Evolutionary conservation across 2,797 vertebrate genomes (phyloP).

Genomic region (Phoxinus dragarum): DNA sequence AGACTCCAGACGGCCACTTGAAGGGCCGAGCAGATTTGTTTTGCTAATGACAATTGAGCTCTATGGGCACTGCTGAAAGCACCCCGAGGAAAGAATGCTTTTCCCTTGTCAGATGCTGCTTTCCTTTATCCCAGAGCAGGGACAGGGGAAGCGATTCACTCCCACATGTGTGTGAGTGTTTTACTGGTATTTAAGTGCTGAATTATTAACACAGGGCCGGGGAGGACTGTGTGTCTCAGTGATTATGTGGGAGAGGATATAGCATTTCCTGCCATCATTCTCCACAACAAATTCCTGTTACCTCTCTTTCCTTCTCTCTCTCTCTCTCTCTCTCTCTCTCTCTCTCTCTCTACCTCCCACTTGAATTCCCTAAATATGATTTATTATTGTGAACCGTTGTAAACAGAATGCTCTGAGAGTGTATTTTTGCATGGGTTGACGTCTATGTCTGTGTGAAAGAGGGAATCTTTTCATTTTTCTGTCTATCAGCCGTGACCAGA

Average conservation of each 20-base stretch:
- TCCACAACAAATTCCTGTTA: constrained; percentile 33
- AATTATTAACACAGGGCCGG: constrained; percentile 62
- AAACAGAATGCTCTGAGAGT: constrained; percentile 12
- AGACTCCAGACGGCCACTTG: background rate
- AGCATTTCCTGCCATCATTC: constrained; percentile 45
- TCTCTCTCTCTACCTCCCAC: constrained; percentile 20
- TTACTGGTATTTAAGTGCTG: constrained; percentile 59
- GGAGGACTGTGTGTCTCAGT: constrained; percentile 54
- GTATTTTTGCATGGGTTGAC: constrained; percentile 35
- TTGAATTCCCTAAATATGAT: constrained; percentile 20
- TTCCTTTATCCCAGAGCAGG: constrained; percentile 8
- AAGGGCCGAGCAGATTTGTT: constrained; percentile 29
- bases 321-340: constrained; percentile 1
- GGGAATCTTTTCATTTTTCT: background rate
- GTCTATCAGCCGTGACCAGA: background rate
- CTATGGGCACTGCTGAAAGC: constrained; percentile 18
- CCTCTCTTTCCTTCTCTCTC: background rate
- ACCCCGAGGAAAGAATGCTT: constrained; percentile 21
- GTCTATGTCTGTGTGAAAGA: background rate
- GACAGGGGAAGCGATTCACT: constrained; percentile 32
- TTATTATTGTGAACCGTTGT: constrained; percentile 25
- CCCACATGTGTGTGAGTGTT: constrained; percentile 39
- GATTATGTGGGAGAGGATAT: constrained; percentile 53
- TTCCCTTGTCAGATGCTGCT: constrained; percentile 30
- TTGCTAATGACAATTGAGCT: constrained; percentile 26